Evolutionary conservation across 1,140 invertebrate species (phyloP).

Genomic region (Cotesia chilonis): DNA sequence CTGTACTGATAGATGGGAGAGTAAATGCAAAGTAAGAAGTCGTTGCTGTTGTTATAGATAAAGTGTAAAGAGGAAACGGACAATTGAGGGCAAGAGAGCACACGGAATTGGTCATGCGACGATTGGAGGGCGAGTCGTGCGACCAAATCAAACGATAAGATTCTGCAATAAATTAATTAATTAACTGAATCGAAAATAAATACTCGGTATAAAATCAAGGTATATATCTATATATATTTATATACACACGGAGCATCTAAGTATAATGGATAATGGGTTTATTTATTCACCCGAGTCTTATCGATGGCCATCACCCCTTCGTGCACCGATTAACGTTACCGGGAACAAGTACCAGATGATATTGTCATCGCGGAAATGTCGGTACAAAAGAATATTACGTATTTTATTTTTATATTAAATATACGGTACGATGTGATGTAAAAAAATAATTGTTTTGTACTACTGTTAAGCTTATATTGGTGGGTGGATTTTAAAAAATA

Average conservation of each 20-base stretch:
- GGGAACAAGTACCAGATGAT: conserved; percentile 19
- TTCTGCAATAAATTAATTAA: conserved; percentile 43
- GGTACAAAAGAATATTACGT: conserved; percentile 1
- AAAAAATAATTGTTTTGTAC: too few species aligned
- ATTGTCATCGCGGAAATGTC: conserved; percentile 19
- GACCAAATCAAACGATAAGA: conserved; percentile 41
- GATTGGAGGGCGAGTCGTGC: conserved; percentile 41
- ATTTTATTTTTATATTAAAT: conserved; percentile 8
- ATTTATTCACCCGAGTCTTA: conserved; percentile 40
- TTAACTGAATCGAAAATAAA: conserved; percentile 37
- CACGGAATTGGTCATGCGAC: conserved; percentile 37
- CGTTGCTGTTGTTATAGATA: too few species aligned
- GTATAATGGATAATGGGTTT: conserved; percentile 44
- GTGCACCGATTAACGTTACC: conserved; percentile 1
- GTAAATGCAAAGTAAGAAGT: conserved; percentile 7
- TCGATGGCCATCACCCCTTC: conserved; percentile 31
- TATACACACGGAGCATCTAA: conserved; percentile 23
- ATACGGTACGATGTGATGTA: too few species aligned
- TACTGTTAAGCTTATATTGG: too few species aligned
- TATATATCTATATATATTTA: background rate
- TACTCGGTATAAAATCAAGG: conserved; percentile 13
- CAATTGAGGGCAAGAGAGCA: conserved; percentile 25
- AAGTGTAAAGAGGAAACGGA: conserved; percentile 12
- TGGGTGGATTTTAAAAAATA: background rate
- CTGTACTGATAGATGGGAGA: too few species aligned